A percentile compares a stretch with the other conserved stretches of the same genome.
phyloP scores from a whole-genome alignment of 37 sponge, comb jelly and placozoan species.

The Petrosia ficiformis region DNA sequence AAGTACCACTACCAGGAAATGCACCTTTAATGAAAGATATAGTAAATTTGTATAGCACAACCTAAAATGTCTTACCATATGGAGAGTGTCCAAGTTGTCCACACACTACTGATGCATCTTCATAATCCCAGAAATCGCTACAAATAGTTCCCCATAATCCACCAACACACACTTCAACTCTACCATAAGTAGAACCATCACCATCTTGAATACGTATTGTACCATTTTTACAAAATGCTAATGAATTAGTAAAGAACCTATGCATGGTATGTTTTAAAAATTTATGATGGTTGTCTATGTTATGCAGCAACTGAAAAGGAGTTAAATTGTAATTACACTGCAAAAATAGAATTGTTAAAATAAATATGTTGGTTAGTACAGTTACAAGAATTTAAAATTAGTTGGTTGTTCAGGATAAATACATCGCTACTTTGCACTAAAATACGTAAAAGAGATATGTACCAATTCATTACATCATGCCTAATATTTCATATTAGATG shows the following conservation, averaged over 20 bases:
- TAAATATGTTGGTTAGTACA: no score
- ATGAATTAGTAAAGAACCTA: no score
- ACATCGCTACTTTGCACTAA: no score
- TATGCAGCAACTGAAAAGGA: no score
- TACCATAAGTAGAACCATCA: not conserved
- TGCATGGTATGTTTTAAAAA: no score
- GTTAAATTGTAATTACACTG: no score
- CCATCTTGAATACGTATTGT: not conserved
- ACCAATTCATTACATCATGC: not conserved
- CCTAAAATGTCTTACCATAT: not conserved
- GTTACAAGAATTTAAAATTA: no score
- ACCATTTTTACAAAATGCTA: not conserved
- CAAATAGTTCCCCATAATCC: not conserved
- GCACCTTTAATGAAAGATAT: no score
- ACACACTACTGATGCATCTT: not conserved
- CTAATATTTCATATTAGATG: no score
- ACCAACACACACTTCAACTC: not conserved
- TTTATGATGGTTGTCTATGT: no score
- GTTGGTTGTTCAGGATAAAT: no score
- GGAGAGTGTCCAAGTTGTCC: not conserved
- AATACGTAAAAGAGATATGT: not conserved
- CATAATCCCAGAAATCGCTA: not conserved
- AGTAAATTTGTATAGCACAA: not conserved
- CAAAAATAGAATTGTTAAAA: no score
- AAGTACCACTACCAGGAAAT: not conserved